These are phyloP conservation scores for Aurelia sp. DNA, from an alignment of 30 jellyfish, hydroid and myxozoan genomes.

Conservation along the genomic window DNA sequence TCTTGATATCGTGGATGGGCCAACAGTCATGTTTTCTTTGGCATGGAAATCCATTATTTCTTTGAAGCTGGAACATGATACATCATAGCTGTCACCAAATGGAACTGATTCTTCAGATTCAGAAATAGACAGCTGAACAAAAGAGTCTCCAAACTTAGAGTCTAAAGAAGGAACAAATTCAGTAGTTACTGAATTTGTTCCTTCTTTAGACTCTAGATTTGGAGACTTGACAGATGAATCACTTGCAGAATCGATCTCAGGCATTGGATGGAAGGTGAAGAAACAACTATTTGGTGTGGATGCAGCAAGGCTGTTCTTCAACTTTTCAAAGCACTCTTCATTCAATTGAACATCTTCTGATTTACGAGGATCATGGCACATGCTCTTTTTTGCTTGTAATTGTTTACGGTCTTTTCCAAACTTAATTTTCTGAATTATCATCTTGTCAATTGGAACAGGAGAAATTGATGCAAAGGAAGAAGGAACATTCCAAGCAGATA, in stretches of 20 bases:
- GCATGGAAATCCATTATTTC: constrained; percentile 34
- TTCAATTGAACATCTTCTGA: neutral
- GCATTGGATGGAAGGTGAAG: constrained; percentile 43
- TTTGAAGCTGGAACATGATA: constrained; percentile 30
- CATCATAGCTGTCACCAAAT: constrained; percentile 37
- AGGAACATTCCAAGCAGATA: constrained; percentile 63
- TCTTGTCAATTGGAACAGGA: constrained; percentile 50
- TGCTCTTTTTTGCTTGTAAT: neutral
- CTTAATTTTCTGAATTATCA: constrained; percentile 28
- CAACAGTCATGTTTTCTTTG: neutral
- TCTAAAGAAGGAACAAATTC: too few species aligned
- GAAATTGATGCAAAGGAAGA: constrained; percentile 11
- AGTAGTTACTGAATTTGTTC: too few species aligned
- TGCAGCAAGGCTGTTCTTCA: constrained; percentile 20
- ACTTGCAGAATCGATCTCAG: constrained; percentile 14
- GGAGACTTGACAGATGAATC: constrained; percentile 15
- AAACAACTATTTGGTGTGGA: constrained; percentile 34
- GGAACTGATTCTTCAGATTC: constrained; percentile 15
- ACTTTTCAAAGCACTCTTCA: constrained; percentile 29
- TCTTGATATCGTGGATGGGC: neutral
- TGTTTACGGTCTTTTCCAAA: constrained; percentile 40
- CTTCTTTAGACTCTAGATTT: too few species aligned
- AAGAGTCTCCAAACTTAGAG: constrained; percentile 10
- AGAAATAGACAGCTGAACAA: constrained; percentile 29
- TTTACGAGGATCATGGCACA: constrained; percentile 33